Percentiles rank a stretch among this genome's conserved stretches.
Conservation (phyloP, 2,888 invertebrate species). For the Dolichopus griseipennis region DNA sequence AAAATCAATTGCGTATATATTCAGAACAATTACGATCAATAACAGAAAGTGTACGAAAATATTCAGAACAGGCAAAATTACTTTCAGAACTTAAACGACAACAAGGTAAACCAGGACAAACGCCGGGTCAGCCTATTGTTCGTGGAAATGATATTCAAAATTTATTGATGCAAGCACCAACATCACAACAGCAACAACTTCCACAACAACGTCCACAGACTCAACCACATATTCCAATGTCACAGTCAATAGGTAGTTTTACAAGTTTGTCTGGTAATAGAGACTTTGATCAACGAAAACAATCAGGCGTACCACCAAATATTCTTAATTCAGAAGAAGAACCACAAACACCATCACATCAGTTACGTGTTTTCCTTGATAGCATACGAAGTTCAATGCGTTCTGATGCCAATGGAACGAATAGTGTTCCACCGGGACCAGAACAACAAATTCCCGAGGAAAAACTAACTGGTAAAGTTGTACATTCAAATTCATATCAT, state of each 20-base stretch:
- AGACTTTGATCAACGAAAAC: slow-evolving; percentile 9
- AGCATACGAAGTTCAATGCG: slow-evolving; percentile 42
- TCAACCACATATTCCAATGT: slow-evolving; percentile 24
- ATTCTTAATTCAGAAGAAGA: slow-evolving; percentile 23
- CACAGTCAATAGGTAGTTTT: slow-evolving; percentile 29
- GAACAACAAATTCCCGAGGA: slow-evolving; percentile 37
- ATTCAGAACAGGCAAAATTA: slow-evolving; percentile 42
- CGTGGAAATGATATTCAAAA: slow-evolving; percentile 17
- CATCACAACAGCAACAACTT: slow-evolving; percentile 15
- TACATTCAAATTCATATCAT: slow-evolving; percentile 8
- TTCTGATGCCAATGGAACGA: slow-evolving; percentile 30
- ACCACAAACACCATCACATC: slow-evolving; percentile 40
- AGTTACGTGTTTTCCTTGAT: slow-evolving; percentile 38
- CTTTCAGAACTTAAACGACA: slow-evolving; percentile 41
- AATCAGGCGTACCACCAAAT: background rate
- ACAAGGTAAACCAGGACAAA: slow-evolving; percentile 29
- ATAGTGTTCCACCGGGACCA: background rate
- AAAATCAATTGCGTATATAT: slow-evolving; percentile 41
- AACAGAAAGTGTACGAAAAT: slow-evolving; percentile 42
- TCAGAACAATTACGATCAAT: slow-evolving; percentile 42
- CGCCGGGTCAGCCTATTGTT: slow-evolving; percentile 24
- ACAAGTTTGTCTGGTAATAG: slow-evolving; percentile 30
- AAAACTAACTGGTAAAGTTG: slow-evolving; percentile 28
- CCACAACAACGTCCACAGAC: slow-evolving; percentile 1
- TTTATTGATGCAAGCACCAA: slow-evolving; percentile 21